Evolutionary conservation across 2,888 invertebrate species (phyloP).

Genomic region (Cheilosia scutellata): DNA sequence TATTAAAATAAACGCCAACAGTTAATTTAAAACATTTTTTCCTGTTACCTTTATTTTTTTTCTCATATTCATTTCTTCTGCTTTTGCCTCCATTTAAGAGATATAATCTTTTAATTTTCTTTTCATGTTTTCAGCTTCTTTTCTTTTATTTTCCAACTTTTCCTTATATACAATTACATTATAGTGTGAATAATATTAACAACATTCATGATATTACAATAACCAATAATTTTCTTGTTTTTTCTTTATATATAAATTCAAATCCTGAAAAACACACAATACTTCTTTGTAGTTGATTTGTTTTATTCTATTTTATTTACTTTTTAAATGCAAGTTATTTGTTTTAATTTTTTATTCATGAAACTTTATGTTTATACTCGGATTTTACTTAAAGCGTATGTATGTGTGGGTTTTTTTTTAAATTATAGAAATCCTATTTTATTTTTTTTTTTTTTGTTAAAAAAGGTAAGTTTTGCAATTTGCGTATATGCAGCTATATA

Average conservation of each 20-base stretch:
- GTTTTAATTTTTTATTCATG: conserved; percentile 11
- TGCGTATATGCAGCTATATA: conserved; percentile 27
- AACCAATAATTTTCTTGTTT: conserved; percentile 58
- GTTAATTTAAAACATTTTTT: conserved; percentile 66
- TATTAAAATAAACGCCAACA: background rate
- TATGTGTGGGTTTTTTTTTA: conserved; percentile 48
- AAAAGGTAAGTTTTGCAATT: conserved; percentile 34
- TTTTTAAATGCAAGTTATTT: conserved; percentile 66
- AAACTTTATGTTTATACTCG: conserved; percentile 44
- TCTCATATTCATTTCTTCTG: conserved; percentile 15
- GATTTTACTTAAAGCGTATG: conserved; percentile 69
- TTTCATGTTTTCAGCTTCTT: conserved; percentile 50
- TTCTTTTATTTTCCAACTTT: conserved; percentile 78
- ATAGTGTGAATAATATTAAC: conserved; percentile 83
- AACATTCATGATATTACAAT: conserved; percentile 81
- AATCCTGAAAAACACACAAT: conserved; percentile 76
- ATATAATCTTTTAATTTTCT: conserved; percentile 43
- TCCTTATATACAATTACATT: conserved; percentile 80
- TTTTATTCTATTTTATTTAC: conserved; percentile 22
- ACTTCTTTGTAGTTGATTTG: conserved; percentile 51
- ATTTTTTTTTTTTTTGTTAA: conserved; percentile 35
- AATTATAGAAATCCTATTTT: conserved; percentile 37
- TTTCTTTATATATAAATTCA: conserved; percentile 62
- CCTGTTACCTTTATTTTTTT: conserved; percentile 64
- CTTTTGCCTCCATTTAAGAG: conserved; percentile 51